Evolutionary conservation across 2,888 invertebrate genomes (phyloP), one percentile per base, ranked within the genome.

Genomic region (Phengaris arion): DNA sequence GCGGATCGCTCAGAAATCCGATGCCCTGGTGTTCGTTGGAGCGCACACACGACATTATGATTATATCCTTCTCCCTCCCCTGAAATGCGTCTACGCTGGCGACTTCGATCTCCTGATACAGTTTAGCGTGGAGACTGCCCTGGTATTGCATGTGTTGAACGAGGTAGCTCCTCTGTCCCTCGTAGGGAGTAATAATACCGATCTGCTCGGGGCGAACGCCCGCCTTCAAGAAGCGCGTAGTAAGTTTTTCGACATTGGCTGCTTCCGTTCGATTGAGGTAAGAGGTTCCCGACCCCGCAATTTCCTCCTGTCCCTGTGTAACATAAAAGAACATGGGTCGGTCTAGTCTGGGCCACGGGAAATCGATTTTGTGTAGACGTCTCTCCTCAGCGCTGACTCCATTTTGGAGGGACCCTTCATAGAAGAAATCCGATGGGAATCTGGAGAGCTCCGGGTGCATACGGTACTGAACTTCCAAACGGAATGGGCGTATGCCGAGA

Each of bases 81-180:
- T 99, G 99, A 89, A 99, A 99, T 0, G 99, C 99, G 89, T 99
- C 99, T 4, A 99, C 99, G 90, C 99, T 99, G 9, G 99, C 99
- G 0, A 99, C 99, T 92, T 99, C 99, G 76, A 99, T 98, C 86
- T 99, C 99, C 92, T 99, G 97, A 87, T 99, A 99, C 0, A 99
- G 94, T 85, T 99, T 99, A 57, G 98, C 97, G 86, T 99, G 99
- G 76, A 99, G 93, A 12, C 98, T 97, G 12, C 99, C 99, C 86
- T 99, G 99, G 86, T 98, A 98, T 89, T 99, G 99, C 99, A 99
- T 99, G 87, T 99, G 98, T 86, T 99, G 99, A 0, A 98, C 99
- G 78, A 99, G 94, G 87, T 99, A 99, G 0, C 99, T 99, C 12
- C 99, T 94, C 88, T 99, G 99, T 0, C 99, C 99, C 89, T 99